Evolutionary conservation across 92 coral and sea anemone species (phyloP).

Genomic region (Actinernus sp.): DNA sequence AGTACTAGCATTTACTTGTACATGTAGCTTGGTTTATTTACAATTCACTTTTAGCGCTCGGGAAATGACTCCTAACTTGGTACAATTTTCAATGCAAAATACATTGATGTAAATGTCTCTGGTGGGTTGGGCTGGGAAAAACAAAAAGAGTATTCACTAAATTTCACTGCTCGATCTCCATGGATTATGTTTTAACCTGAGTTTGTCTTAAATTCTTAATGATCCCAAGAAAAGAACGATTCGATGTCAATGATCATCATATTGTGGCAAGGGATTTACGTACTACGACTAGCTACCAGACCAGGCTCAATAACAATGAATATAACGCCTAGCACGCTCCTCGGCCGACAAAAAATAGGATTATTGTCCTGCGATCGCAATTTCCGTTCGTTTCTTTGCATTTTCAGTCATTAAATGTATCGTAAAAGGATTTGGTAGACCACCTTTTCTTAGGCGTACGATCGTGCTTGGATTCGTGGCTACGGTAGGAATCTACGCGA

Average conservation of each 20-base stretch:
- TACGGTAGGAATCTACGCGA: too few species aligned
- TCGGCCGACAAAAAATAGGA: conserved; percentile 2
- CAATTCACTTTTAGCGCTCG: conserved; percentile 1
- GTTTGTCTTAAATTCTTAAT: too few species aligned
- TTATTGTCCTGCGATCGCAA: conserved; percentile 17
- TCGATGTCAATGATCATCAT: too few species aligned
- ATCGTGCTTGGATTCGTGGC: too few species aligned
- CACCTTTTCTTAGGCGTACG: too few species aligned
- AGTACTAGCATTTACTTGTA: conserved; percentile 37
- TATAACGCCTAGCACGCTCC: background rate
- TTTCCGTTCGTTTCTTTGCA: conserved; percentile 33
- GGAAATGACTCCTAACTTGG: conserved; percentile 6
- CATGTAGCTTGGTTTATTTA: conserved; percentile 34
- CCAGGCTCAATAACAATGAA: too few species aligned
- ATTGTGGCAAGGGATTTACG: too few species aligned
- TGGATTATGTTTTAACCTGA: too few species aligned
- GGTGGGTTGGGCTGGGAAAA: conserved; percentile 31
- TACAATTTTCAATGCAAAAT: conserved; percentile 17
- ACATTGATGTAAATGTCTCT: conserved; percentile 19
- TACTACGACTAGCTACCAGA: too few species aligned
- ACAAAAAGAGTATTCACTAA: background rate
- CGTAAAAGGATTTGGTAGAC: too few species aligned
- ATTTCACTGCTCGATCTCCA: conserved; percentile 1
- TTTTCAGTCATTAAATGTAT: conserved; percentile 9
- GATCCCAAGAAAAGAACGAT: too few species aligned